Conservation (phyloP, 2,113 vertebrate species). For the Chloebia gouldiae region DNA sequence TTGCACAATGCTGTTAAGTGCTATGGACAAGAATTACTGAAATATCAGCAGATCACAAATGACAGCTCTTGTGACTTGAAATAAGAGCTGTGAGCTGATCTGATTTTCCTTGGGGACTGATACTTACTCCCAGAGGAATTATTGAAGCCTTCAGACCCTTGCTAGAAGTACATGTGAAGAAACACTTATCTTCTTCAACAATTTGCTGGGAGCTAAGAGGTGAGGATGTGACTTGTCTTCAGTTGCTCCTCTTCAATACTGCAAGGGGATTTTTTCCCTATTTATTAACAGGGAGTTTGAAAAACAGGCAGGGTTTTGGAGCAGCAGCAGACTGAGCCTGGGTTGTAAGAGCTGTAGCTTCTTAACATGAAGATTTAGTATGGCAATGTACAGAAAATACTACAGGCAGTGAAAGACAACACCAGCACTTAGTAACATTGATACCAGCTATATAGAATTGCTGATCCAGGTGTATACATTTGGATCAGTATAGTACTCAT, state of each 20-base stretch:
- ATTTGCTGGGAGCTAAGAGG: not conserved
- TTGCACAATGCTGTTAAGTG: not conserved
- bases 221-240: not conserved
- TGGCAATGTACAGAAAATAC: not conserved
- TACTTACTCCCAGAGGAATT: not conserved
- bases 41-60: not conserved
- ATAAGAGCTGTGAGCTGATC: not conserved
- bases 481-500: not conserved
- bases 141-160: not conserved
- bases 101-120: not conserved
- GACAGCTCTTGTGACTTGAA: not conserved
- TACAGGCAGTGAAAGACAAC: not conserved
- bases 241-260: not conserved
- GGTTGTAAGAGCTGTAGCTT: not conserved
- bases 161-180: not conserved
- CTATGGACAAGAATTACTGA: not conserved
- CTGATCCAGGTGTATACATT: not conserved
- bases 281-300: not conserved
- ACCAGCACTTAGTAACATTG: not conserved
- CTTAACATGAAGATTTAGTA: not conserved
- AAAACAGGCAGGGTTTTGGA: not conserved
- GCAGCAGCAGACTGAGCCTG: not conserved
- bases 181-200: not conserved
- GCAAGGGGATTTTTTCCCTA: accelerated
- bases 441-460: not conserved